Base-by-base conservation (phyloP, 2,113 vertebrate genomes). In the Eulemur rufifrons region DNA sequence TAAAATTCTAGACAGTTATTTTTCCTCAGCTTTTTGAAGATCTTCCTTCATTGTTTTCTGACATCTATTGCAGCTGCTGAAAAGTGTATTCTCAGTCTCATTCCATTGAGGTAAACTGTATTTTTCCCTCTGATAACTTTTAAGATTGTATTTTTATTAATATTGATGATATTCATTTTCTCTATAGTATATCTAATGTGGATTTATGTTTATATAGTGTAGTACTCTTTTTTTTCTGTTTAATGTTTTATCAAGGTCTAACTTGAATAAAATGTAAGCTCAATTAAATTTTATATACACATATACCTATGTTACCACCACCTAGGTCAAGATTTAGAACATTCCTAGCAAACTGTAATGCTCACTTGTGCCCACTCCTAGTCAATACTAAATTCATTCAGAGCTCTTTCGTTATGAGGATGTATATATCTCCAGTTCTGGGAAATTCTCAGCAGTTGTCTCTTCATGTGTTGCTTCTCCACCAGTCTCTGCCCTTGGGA, bases 1-100 rank as follows among this genome's bases (percentile, higher is more conserved):
- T 94, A 63, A 93, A 77, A 94, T 93, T 96, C 13, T 69, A 94
- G 84, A 94, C 15, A 66, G 32, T 88, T 82, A 13, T 47, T 96
- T 96, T 93, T 82, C 74, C 94, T 68, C 45, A 50, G 20, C 86
- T 10, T 45, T 86, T 85, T 85, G 56, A 92, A 90, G 56, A 90
- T 64, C 56, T 2, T 81, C 9, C 32, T 95, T 68, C 66, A 42
- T 52, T 95, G 52, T 91, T 80, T 91, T 71, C 95, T 74, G 78
- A 74, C 61, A 54, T 91, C 63, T 91, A 2, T 34, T 87, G 81
- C 90, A 95, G 91, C 91, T 94, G 77, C 82, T 97, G 61, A 78
- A 39, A 94, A 85, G 82, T 76, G 15, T 88, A 91, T 89, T 97
- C 42, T 88, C 86, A 85, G 66, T 82, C 91, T 82, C 82, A 77